Evolutionary conservation across 2,113 vertebrate species (phyloP), one percentile per base, ranked within the genome.

Genomic region (Alosa alosa): DNA sequence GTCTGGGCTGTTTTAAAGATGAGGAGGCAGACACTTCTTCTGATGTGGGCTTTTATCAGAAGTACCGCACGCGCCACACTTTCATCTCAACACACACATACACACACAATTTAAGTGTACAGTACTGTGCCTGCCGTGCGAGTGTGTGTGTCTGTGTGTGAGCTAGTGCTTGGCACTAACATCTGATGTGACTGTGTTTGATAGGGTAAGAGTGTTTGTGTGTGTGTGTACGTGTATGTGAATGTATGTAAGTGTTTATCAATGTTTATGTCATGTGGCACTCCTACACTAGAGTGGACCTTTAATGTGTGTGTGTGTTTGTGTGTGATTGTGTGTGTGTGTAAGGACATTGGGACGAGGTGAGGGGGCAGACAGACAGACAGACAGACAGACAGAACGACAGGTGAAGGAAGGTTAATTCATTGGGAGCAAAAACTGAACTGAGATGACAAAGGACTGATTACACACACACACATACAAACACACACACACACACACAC

Each of bases 61-160:
- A 64, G 60, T 20, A 64, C 60, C 8, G 60, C 60, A 64, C 52
- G 15, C 60, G 60, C 60, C 60, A 25, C n/a, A 25, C 60, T 64
- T 64, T 64, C 60, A 64, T 64, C n/a, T n/a, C 60, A n/a, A 3
- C 15, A 6, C 17, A 20, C 55, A 20, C 55, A n/a, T n/a, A 57
- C 55, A 57, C 55, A 60, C 55, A 60, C 55, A 60, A 64, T 20
- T 22, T 64, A 64, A 64, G 84, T 85, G 50, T 78, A 46, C 89
- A 87, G 64, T 75, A 85, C 85, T 92, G 90, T 36, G 90, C 91
- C 11, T 49, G 47, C 9, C 47, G 47, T 49, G 75, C 83, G 85
- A 90, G 78, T 87, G 88, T 86, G 84, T 90, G 88, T 91, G 89
- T 90, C 90, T 90, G 81, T 88, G 91, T 90, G 90, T 92, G 87